Base-by-base conservation (phyloP, 2,888 invertebrate genomes). In the Drosophila mayaguana region DNA sequence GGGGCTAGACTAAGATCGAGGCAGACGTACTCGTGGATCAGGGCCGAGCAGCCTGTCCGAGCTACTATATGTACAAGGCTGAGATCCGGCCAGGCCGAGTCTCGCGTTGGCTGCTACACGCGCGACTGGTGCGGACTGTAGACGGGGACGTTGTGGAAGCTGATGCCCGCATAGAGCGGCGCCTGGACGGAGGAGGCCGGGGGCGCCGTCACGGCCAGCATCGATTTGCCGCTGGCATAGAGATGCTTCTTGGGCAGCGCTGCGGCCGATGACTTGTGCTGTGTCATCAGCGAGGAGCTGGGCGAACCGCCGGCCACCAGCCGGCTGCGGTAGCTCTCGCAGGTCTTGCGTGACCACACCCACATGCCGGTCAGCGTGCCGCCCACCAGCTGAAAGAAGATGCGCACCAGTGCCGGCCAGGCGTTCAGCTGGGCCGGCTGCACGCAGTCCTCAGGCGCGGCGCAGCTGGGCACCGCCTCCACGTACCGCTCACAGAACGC, bases 311-410 rank as follows among this genome's bases (percentile, higher is more conserved):
- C 22, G 53, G 91, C 83, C 4, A 90, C 91, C 38, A 92, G 72
- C 1, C 93, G 91, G 64, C 88, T 92, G 53, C 92, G 90, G 66
- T 93, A 93, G 16, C 93, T 92, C 28, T 93, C 92, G 65, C 93
- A 93, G 2, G 93, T 93, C 54, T 93, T 93, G 32, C 93, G 90
- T 3, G 93, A 92, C 93, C 93, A 93, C 18, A 93, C 93, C 93
- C 93, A 93, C 91, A 93, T 91, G 50, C 93, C 93, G 16, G 93
- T 92, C 1, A 93, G 65, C 0, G 93, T 91, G 46, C 93, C 93
- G 34, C 93, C 92, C 34, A 90, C 83, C 43, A 93, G 81, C 59
- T 92, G 92, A 42, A 92, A 91, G 71, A 92, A 91, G 59, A 93
- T 81, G 45, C 92, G 77, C 59, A 92, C 63, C 55, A 92, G 71